Percentiles rank a stretch among this genome's conserved stretches.
phyloP scores from a whole-genome alignment of 2,888 invertebrate genomes.

The Drosophila ustulata region DNA sequence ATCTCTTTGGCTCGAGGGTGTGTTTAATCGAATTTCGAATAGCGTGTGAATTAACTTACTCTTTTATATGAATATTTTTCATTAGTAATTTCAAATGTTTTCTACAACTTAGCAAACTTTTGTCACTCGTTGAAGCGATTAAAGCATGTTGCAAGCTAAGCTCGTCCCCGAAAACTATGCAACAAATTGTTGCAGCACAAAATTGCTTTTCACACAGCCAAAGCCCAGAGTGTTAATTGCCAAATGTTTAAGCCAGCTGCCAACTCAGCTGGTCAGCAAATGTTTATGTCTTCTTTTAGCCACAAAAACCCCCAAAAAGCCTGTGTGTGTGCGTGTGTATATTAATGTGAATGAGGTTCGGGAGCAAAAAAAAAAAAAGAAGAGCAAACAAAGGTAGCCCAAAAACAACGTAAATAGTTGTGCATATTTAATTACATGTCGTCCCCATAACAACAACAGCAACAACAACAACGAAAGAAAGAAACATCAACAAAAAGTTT shows the following conservation, averaged over 20 bases:
- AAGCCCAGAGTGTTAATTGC: constrained; percentile 49
- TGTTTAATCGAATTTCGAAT: not conserved
- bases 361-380: not conserved
- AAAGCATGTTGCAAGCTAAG: not conserved
- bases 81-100: not conserved
- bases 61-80: not conserved
- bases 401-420: constrained; percentile 45
- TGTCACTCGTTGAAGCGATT: not conserved
- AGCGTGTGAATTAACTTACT: no score
- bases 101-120: no score
- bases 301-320: not conserved
- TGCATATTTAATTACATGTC: constrained; percentile 63
- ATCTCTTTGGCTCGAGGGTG: not conserved
- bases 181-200: constrained; percentile 1
- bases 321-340: constrained; percentile 1
- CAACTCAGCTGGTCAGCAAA: constrained; percentile 5
- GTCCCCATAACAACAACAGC: constrained; percentile 22
- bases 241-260: constrained; percentile 11
- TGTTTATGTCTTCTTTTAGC: constrained; percentile 17
- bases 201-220: not conserved
- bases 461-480: constrained; percentile 12
- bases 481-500: constrained; percentile 17
- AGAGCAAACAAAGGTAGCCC: constrained; percentile 15
- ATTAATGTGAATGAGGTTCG: constrained; percentile 19
- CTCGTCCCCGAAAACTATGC: constrained; percentile 11